These are phyloP conservation scores for Shargacucullia verbasci DNA, from an alignment of 2,888 invertebrate genomes.

Conservation along the genomic window DNA sequence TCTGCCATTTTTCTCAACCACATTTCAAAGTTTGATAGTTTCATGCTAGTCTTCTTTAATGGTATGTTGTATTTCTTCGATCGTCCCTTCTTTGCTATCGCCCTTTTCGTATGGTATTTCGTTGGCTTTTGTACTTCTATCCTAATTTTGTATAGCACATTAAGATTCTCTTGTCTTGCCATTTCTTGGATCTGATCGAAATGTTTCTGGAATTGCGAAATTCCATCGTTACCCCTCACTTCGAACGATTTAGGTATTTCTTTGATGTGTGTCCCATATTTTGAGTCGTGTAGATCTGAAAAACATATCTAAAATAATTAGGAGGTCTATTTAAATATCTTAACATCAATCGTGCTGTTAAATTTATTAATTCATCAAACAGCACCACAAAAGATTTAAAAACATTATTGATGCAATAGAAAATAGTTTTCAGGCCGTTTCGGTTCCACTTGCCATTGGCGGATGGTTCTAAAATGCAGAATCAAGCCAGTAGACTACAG, in stretches of 20 bases:
- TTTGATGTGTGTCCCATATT: conserved; percentile 58
- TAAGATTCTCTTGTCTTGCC: conserved; percentile 69
- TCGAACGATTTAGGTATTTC: conserved; percentile 76
- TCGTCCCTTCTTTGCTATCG: conserved; percentile 58
- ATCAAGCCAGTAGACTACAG: too few species aligned
- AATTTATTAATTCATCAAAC: too few species aligned
- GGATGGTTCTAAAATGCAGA: too few species aligned
- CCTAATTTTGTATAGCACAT: conserved; percentile 73
- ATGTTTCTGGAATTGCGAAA: conserved; percentile 69
- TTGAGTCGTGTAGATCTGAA: conserved; percentile 60
- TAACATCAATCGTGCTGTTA: neutral
- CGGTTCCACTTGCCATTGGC: too few species aligned
- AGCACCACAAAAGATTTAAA: too few species aligned
- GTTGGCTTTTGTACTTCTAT: conserved; percentile 65
- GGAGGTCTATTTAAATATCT: neutral
- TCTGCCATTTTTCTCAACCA: conserved; percentile 74
- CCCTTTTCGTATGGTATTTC: conserved; percentile 52
- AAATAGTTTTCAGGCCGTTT: too few species aligned
- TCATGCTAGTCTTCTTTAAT: conserved; percentile 81
- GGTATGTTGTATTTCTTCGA: conserved; percentile 81
- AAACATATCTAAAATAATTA: conserved; percentile 6
- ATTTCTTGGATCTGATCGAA: conserved; percentile 69
- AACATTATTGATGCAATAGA: too few species aligned
- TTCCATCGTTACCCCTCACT: conserved; percentile 65
- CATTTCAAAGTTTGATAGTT: conserved; percentile 78